These are phyloP conservation scores for Corydoras maculifer DNA, from an alignment of 2,113 vertebrate species.

Conservation along the genomic window DNA sequence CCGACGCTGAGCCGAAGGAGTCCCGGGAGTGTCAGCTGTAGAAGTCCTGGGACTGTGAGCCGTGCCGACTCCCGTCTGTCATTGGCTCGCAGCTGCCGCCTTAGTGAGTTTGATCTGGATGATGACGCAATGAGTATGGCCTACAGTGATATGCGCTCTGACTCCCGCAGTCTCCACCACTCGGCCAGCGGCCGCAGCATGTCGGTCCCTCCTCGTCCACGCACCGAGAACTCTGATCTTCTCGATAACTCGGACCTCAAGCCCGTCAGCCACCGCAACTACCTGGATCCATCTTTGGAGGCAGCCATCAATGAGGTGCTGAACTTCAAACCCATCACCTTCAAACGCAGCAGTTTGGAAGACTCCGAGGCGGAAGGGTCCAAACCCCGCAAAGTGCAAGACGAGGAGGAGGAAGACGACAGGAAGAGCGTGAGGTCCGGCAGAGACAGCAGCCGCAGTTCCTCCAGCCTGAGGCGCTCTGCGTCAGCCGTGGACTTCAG, in stretches of 20 bases:
- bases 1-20: slow-evolving; percentile 52
- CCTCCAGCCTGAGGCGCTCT: slow-evolving; percentile 68
- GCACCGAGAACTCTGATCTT: slow-evolving; percentile 49
- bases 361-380: slow-evolving; percentile 61
- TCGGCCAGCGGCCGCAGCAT: slow-evolving; percentile 73
- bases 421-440: slow-evolving; percentile 56
- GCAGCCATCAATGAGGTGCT: slow-evolving; percentile 91
- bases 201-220: slow-evolving; percentile 80
- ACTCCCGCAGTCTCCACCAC: slow-evolving; percentile 65
- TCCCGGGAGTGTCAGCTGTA: slow-evolving; percentile 54
- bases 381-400: slow-evolving; percentile 11
- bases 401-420: slow-evolving; percentile 55
- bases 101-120: slow-evolving; percentile 73
- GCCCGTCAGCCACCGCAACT: slow-evolving; percentile 72
- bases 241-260: slow-evolving; percentile 52
- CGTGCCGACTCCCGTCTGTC: slow-evolving; percentile 73
- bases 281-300: slow-evolving; percentile 89
- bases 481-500: slow-evolving; percentile 77
- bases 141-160: slow-evolving; percentile 63
- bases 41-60: slow-evolving; percentile 63
- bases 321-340: slow-evolving; percentile 78
- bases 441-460: slow-evolving; percentile 37
- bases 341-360: slow-evolving; percentile 74
- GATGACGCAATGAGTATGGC: slow-evolving; percentile 68
- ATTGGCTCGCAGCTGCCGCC: slow-evolving; percentile 65